A percentile compares a stretch with the other conserved stretches of the same genome.
Conservation (phyloP, 1,140 invertebrate genomes). For the Grapholita molesta region DNA sequence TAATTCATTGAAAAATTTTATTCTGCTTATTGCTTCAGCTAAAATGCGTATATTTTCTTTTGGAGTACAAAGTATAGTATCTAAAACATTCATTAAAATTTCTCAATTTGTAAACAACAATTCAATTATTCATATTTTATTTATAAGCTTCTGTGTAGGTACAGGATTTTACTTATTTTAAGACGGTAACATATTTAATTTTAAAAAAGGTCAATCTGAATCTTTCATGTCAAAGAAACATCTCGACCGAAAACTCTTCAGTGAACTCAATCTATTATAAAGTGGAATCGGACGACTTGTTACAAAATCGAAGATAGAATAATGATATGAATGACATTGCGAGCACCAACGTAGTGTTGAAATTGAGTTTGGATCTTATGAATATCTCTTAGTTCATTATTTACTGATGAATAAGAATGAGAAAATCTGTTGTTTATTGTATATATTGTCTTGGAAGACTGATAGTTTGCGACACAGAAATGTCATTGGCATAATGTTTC, state of each 20-base stretch:
- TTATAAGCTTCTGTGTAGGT: background rate
- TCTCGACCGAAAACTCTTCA: background rate
- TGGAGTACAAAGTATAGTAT: too few species aligned
- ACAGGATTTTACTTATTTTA: background rate
- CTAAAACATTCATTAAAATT: too few species aligned
- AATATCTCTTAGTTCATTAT: background rate
- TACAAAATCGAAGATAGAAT: slow-evolving; percentile 14
- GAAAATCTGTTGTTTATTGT: background rate
- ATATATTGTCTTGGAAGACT: background rate
- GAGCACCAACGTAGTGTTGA: background rate
- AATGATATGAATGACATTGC: background rate
- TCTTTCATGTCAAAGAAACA: background rate
- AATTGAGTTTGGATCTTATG: background rate
- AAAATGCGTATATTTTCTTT: too few species aligned
- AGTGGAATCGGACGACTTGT: background rate
- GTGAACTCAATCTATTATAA: background rate
- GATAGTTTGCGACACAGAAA: background rate
- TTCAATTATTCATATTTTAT: too few species aligned
- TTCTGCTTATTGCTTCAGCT: too few species aligned
- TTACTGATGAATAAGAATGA: background rate
- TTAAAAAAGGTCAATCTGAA: background rate
- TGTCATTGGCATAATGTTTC: too few species aligned
- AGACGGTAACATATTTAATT: background rate
- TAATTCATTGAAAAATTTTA: too few species aligned
- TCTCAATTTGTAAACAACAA: too few species aligned